Base-by-base conservation (phyloP, 2,797 vertebrate genomes). In the Cryptoprocta ferox region DNA sequence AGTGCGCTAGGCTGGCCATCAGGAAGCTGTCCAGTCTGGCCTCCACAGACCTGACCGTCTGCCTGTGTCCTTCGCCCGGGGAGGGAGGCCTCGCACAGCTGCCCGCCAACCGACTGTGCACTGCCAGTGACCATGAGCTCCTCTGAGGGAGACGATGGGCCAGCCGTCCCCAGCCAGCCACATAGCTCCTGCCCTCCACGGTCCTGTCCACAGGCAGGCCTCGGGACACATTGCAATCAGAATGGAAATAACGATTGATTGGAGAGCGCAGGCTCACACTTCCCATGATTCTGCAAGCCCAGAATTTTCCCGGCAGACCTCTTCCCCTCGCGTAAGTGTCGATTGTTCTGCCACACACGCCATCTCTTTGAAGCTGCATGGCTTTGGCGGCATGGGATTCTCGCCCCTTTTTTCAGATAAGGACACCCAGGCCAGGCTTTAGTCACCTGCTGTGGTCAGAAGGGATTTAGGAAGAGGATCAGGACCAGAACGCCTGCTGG, bases 361-460 rank as follows among this genome's bases (percentile, higher is more conserved):
- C 26, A 21, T 59, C n/a, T 83, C 37, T 89, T 37, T 18, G 75
- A 39, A 24, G 30, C 53, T 10, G 1, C 30, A 4, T 6, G 15
- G 78, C 21, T 14, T 35, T 10, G 66, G 0, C 11, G n/a, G 28
- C 0, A 0, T 0, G 0, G 42, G 70, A 14, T 39, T 45, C 45
- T 48, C 0, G 0, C 45, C 65, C 35, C 4, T 1, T 2, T 2
- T 30, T 45, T 6, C 16, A 19, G 32, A 2, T 2, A 32, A 59
- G 63, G 48, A 61, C 4, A 50, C 15, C 9, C 18, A 7, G 10
- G 15, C 56, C 71, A 37, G 11, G 56, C 21, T 21, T 18, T 5
- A 7, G 11, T 28, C 78, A 21, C 16, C 53, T 61, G 26, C 50
- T 63, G 26, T 6, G 42, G 7, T 76, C 56, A 37, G 59, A 80